phyloP scores from a whole-genome alignment of 2,797 vertebrate species.

The Loris lydekkerianus region DNA sequence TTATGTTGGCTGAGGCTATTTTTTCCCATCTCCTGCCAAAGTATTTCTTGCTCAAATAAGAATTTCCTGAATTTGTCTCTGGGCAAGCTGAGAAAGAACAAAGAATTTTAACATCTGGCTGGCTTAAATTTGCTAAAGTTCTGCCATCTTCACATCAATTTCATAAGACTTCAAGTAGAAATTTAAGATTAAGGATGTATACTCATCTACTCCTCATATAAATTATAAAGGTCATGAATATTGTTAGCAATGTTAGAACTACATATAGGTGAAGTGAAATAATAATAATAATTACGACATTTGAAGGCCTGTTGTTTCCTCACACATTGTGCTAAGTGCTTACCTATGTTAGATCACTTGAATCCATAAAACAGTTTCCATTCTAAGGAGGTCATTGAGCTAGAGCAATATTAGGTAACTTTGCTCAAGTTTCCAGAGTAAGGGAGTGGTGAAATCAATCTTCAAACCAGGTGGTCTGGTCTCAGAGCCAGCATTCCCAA shows the following conservation, averaged over 20 bases:
- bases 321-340: background rate
- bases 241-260: background rate
- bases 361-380: background rate
- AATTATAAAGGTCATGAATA: background rate
- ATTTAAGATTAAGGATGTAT: slow-evolving; percentile 26
- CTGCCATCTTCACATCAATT: slow-evolving; percentile 59
- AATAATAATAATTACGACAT: background rate
- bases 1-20: slow-evolving; percentile 61
- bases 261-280: background rate
- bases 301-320: background rate
- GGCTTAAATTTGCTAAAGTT: slow-evolving; percentile 44
- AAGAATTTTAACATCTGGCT: slow-evolving; percentile 65
- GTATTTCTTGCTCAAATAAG: slow-evolving; percentile 58
- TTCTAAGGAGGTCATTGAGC: slow-evolving; percentile 2
- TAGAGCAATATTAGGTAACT: background rate
- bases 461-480: background rate
- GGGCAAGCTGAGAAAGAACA: slow-evolving; percentile 61
- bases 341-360: background rate
- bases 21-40: slow-evolving; percentile 62
- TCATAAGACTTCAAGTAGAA: slow-evolving; percentile 39
- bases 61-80: slow-evolving; percentile 70
- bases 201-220: background rate
- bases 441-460: background rate
- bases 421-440: background rate
- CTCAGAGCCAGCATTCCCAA: background rate